Evolutionary conservation across 2,113 vertebrate species (phyloP).

Genomic region (Elephantulus edwardii): DNA sequence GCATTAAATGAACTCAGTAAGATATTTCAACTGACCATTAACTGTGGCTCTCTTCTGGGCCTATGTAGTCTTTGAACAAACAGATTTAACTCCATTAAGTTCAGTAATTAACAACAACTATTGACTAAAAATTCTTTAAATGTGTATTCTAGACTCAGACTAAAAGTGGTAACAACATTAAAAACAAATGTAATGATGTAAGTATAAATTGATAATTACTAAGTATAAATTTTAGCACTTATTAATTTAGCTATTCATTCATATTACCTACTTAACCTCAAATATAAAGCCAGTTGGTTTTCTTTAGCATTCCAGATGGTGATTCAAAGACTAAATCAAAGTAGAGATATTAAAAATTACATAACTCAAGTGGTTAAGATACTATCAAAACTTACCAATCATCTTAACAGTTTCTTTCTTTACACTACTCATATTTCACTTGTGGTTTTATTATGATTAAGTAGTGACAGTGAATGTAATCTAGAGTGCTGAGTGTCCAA

Average conservation of each 20-base stretch:
- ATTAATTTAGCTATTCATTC: constrained; percentile 32
- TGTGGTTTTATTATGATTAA: constrained; percentile 1
- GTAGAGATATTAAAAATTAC: constrained; percentile 7
- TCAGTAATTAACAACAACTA: constrained; percentile 81
- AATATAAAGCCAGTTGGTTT: constrained; percentile 41
- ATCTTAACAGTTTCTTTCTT: neutral
- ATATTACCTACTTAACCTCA: constrained; percentile 40
- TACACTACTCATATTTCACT: neutral
- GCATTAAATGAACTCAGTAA: constrained; percentile 87
- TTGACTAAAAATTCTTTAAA: constrained; percentile 80
- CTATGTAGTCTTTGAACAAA: constrained; percentile 95
- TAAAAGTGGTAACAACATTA: constrained; percentile 65
- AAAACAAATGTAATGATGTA: constrained; percentile 67
- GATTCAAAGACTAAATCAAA: constrained; percentile 51
- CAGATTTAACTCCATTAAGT: constrained; percentile 85
- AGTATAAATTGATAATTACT: constrained; percentile 42
- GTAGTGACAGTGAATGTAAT: neutral
- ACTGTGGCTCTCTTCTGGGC: constrained; percentile 92
- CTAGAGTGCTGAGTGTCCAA: neutral
- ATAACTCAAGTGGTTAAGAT: constrained; percentile 19
- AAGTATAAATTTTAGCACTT: constrained; percentile 41
- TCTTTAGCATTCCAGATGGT: constrained; percentile 44
- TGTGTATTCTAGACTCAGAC: constrained; percentile 74
- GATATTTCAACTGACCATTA: constrained; percentile 94
- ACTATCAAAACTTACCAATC: neutral